Evolutionary conservation across 2,797 vertebrate genomes (phyloP).

Genomic region (Neopelma chrysocephalum): DNA sequence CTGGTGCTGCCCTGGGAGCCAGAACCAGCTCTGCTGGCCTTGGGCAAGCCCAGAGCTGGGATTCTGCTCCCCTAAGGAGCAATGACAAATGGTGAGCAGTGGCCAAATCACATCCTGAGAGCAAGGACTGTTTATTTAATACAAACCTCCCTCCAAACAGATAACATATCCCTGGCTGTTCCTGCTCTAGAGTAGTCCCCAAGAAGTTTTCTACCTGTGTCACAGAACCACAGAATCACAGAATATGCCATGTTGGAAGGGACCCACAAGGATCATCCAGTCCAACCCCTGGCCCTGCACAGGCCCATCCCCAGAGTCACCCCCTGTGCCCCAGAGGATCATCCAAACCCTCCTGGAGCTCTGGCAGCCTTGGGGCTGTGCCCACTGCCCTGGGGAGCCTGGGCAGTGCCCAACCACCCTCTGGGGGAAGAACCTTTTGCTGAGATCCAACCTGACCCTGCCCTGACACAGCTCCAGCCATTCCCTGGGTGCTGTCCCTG

Average conservation of each 20-base stretch:
- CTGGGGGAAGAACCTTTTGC: no score
- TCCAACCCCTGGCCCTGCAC: neutral
- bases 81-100: neutral
- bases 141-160: neutral
- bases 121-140: neutral
- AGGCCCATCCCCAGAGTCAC: neutral
- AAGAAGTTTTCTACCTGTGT: neutral
- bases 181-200: neutral
- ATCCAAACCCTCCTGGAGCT: no score
- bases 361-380: no score
- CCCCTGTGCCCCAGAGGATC: neutral
- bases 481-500: no score
- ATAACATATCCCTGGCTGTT: neutral
- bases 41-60: neutral
- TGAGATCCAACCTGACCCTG: no score
- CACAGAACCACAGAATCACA: neutral
- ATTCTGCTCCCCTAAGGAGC: neutral
- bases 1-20: neutral
- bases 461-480: no score
- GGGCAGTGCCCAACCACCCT: no score
- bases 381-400: no score
- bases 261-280: neutral
- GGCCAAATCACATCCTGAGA: neutral
- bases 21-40: neutral
- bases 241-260: neutral